Base-by-base conservation (phyloP, 2,797 vertebrate genomes). In the Hippoglossus hippoglossus region DNA sequence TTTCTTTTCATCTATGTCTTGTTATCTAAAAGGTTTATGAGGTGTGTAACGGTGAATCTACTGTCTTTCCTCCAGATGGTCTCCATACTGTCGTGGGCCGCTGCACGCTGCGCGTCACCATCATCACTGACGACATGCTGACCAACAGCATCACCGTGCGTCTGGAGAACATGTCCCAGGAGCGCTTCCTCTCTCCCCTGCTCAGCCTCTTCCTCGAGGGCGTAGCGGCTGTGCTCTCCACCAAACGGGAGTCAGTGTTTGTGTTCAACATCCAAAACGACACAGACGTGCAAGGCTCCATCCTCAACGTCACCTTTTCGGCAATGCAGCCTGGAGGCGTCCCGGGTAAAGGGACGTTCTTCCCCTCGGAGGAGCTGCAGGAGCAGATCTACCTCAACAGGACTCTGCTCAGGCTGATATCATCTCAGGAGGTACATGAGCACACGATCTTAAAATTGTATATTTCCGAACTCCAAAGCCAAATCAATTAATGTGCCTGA, bases 81-180 rank as follows among this genome's bases (percentile, higher is more conserved):
- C 0, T 97, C 70, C 97, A 99, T 86, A 92, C 64, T 0, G 95
- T 97, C 1, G 92, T 87, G 0, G 96, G 97, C 0, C 78, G 90
- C 34, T 99, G 98, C 86, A 98, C 96, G 1, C 93, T 99, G 79
- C 95, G 97, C 0, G 97, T 99, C 80, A 96, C 96, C 84, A 97
- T 99, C 94, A 99, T 99, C 92, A 99, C 98, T 0, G 98, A 99
- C 0, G 97, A 99, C 90, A 99, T 99, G 98, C 89, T 99, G 73
- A 98, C 96, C 81, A 97, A 99, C 94, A 99, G 98, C 92, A 99
- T 99, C 94, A 99, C 98, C 0, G 97, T 99, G 57, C 95, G 98
- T 0, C 92, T 99, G 92, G 97, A 99, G 92, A 98, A 99, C 94
- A 98, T 99, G 98, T 99, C 97, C 0, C 97, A 99, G 94, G 98